Conservation (phyloP, 1,140 invertebrate genomes). For the Helicoverpa zea region DNA sequence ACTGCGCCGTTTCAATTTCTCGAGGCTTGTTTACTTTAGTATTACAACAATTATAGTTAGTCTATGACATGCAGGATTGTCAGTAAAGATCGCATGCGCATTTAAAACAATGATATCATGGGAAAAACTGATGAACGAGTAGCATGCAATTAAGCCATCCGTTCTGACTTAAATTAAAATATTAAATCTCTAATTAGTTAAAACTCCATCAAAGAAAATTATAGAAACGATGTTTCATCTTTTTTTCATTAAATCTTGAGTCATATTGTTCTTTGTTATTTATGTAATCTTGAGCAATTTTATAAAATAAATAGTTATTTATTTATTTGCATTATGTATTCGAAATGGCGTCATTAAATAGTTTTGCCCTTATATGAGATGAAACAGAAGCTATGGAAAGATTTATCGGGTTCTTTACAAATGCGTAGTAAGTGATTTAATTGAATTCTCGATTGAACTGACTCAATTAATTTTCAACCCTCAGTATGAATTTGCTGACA, state of each 20-base stretch:
- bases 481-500: no score
- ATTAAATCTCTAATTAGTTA: conserved; percentile 5
- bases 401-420: conserved; percentile 16
- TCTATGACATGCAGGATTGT: not conserved
- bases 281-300: not conserved
- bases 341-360: not conserved
- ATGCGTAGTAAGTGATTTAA: not conserved
- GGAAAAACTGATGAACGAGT: conserved; percentile 34
- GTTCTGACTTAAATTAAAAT: conserved; percentile 18
- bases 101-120: conserved; percentile 47
- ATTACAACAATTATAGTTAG: not conserved
- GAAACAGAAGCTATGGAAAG: conserved; percentile 12
- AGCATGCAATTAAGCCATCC: conserved; percentile 30
- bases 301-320: not conserved
- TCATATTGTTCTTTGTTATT: not conserved
- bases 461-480: no score
- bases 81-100: conserved; percentile 46
- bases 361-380: conserved; percentile 4
- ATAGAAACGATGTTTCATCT: conserved; percentile 3
- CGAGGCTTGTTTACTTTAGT: no score
- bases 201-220: not conserved
- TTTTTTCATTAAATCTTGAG: not conserved
- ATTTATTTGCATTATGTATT: not conserved
- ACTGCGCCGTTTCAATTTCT: no score
- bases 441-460: not conserved